A percentile compares a stretch with the other conserved stretches of the same genome.
Evolutionary conservation across 2,113 vertebrate genomes (phyloP).

Genomic region (Talpa occidentalis): DNA sequence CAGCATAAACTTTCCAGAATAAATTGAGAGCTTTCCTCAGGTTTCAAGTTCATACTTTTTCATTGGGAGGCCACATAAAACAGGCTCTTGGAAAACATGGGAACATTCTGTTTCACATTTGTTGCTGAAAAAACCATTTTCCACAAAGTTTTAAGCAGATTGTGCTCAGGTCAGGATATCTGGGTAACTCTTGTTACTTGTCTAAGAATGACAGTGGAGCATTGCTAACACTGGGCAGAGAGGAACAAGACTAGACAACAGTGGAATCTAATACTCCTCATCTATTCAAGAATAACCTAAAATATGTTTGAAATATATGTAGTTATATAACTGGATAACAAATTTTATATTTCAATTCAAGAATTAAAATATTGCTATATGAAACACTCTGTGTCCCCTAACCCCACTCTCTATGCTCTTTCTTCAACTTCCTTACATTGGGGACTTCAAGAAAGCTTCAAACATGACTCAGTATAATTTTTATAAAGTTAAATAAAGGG

Average conservation of each 20-base stretch:
- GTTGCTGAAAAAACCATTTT: background rate
- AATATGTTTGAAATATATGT: background rate
- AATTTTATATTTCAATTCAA: background rate
- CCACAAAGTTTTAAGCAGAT: background rate
- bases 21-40: background rate
- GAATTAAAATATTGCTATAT: background rate
- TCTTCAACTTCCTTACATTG: background rate
- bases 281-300: background rate
- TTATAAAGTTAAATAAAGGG: background rate
- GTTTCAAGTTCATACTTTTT: background rate
- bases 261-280: background rate
- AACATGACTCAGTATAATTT: background rate
- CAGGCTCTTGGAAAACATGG: background rate
- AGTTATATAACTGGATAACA: background rate
- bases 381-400: background rate
- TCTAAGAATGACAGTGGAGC: background rate
- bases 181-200: background rate
- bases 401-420: background rate
- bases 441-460: background rate
- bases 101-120: background rate
- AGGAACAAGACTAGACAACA: too few species aligned
- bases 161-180: background rate
- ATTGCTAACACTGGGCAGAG: background rate
- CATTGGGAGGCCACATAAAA: background rate
- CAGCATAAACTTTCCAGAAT: background rate